A percentile compares a stretch with the other conserved stretches of the same genome.
Conservation (phyloP, 2,888 invertebrate species). For the Tribolium freemani region DNA sequence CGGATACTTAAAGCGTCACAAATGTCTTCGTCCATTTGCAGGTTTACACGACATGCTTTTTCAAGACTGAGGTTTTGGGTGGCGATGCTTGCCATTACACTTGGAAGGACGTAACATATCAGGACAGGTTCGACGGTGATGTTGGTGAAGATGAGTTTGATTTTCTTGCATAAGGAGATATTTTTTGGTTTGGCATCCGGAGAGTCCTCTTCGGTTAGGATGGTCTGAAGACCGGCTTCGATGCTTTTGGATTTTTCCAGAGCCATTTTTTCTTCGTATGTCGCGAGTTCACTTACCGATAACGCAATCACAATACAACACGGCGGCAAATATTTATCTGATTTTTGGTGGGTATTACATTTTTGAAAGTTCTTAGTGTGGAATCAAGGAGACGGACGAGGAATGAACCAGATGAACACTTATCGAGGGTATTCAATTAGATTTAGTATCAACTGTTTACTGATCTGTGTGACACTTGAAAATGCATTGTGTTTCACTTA, state of each 20-base stretch:
- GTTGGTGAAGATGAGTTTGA: conserved; percentile 71
- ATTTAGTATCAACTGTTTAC: conserved; percentile 25
- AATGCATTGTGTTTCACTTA: conserved; percentile 1
- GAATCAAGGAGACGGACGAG: not conserved
- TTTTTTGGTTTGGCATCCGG: conserved; percentile 20
- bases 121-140: conserved; percentile 81
- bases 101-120: conserved; percentile 75
- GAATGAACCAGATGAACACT: conserved; percentile 1
- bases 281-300: conserved; percentile 41
- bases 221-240: conserved; percentile 62
- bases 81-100: conserved; percentile 75
- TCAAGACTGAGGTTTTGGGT: conserved; percentile 87
- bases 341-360: not conserved
- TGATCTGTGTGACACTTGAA: conserved; percentile 19
- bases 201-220: conserved; percentile 63
- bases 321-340: not conserved
- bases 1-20: conserved; percentile 81
- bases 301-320: conserved; percentile 12
- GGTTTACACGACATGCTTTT: conserved; percentile 86
- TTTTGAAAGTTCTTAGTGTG: not conserved
- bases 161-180: conserved; percentile 43
- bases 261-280: conserved; percentile 48
- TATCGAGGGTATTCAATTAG: conserved; percentile 22
- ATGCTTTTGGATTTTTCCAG: conserved; percentile 64
- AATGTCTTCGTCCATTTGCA: conserved; percentile 76